Percentiles rank a stretch among this genome's conserved stretches.
phyloP scores from a whole-genome alignment of 2,113 vertebrate species.

The Atlantisia rogersi region DNA sequence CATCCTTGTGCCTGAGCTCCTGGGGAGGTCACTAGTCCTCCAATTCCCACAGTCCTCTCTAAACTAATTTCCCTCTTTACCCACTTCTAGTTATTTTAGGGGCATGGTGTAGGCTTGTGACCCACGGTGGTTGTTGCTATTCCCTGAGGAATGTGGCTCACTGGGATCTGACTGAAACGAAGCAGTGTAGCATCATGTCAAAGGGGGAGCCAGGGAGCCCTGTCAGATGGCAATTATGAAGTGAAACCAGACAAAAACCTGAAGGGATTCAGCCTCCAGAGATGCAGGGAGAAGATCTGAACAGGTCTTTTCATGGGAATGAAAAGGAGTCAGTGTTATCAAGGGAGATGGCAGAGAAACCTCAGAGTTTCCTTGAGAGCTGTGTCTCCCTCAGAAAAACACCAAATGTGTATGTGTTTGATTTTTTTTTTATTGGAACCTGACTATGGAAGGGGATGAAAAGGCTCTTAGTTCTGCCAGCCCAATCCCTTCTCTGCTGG shows the following conservation, averaged over 20 bases:
- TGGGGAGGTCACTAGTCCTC: not conserved
- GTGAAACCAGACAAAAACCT: not conserved
- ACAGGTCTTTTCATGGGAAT: not conserved
- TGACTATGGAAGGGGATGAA: not conserved
- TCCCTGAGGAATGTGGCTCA: not conserved
- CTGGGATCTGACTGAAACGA: not conserved
- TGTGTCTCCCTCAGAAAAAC: not conserved
- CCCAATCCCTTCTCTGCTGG: conserved; percentile 16
- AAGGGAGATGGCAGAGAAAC: not conserved
- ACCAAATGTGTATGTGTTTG: not conserved
- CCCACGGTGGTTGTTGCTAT: not conserved
- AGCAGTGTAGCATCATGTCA: not conserved
- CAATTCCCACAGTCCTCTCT: not conserved
- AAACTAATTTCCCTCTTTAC: not conserved
- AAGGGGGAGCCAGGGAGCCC: not conserved
- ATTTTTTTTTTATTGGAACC: not conserved
- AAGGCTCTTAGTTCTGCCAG: conserved; percentile 9
- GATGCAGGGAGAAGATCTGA: not conserved
- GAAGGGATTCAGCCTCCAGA: not conserved
- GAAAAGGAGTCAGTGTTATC: not conserved
- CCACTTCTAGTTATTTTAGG: not conserved
- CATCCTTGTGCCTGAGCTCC: accelerated
- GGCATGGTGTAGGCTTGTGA: not conserved
- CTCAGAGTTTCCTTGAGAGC: not conserved
- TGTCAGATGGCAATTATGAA: not conserved